phyloP scores from a whole-genome alignment of 1,140 invertebrate genomes.

The Psilanteris sp. region DNA sequence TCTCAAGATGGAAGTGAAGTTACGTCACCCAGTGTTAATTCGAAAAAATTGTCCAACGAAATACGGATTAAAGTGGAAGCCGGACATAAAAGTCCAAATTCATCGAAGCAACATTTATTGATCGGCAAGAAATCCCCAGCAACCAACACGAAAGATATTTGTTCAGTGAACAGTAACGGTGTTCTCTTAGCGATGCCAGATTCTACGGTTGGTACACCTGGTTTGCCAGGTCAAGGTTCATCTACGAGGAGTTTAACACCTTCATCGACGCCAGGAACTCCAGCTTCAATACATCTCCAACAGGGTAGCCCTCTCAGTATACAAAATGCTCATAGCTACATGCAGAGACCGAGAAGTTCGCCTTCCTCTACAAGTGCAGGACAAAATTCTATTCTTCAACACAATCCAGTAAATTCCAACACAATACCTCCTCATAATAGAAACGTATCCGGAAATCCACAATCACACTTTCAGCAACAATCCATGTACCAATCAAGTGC shows the following conservation, averaged over 20 bases:
- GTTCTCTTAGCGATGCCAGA: constrained; percentile 77
- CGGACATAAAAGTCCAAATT: constrained; percentile 83
- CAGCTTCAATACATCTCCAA: constrained; percentile 81
- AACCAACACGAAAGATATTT: constrained; percentile 71
- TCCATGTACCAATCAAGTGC: constrained; percentile 69
- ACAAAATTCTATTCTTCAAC: constrained; percentile 67
- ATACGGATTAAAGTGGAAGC: constrained; percentile 83
- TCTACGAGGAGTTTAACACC: constrained; percentile 83
- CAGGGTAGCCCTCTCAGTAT: constrained; percentile 77
- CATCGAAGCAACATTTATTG: constrained; percentile 79
- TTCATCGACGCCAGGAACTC: constrained; percentile 84
- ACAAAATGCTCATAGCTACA: constrained; percentile 71
- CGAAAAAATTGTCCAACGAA: constrained; percentile 78
- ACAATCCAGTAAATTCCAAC: constrained; percentile 61
- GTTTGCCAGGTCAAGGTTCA: constrained; percentile 76
- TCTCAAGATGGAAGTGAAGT: constrained; percentile 83
- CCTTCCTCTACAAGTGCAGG: constrained; percentile 73
- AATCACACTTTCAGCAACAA: constrained; percentile 71
- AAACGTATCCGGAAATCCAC: constrained; percentile 61
- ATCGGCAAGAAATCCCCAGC: constrained; percentile 75
- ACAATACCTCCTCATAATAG: constrained; percentile 71
- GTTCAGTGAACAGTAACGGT: constrained; percentile 76
- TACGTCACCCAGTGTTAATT: constrained; percentile 77
- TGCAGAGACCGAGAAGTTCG: constrained; percentile 76
- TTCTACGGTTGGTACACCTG: constrained; percentile 75